phyloP scores from a whole-genome alignment of 2,888 invertebrate genomes.

The Synergus umbraculus region DNA sequence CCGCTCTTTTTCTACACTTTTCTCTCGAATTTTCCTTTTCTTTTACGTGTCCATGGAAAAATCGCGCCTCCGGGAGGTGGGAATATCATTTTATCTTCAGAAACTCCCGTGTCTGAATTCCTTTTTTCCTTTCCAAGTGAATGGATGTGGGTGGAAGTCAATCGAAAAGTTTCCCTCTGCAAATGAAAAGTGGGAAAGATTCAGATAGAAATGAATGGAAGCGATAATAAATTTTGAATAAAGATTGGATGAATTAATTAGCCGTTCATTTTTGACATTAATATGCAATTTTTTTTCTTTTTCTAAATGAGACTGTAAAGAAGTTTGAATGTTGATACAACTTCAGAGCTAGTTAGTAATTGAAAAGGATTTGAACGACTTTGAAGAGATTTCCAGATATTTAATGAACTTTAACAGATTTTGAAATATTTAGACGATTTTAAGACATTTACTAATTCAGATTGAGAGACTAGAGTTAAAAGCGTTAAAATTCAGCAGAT shows the following conservation, averaged over 20 bases:
- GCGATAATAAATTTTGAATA: background rate
- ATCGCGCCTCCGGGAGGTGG: conserved; percentile 35
- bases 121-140: conserved; percentile 7
- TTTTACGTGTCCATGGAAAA: conserved; percentile 31
- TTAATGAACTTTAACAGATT: too few species aligned
- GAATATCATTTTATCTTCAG: conserved; percentile 41
- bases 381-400: too few species aligned
- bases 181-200: background rate
- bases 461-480: too few species aligned
- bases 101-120: background rate
- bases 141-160: conserved; percentile 1
- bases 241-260: too few species aligned
- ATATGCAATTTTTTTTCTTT: too few species aligned
- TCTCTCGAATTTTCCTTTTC: conserved; percentile 26
- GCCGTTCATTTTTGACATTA: too few species aligned
- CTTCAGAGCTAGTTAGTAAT: too few species aligned
- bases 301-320: too few species aligned
- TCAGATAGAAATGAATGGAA: background rate
- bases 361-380: too few species aligned
- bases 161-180: background rate
- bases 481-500: background rate
- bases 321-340: too few species aligned
- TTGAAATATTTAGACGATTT: too few species aligned
- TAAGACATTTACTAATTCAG: too few species aligned
- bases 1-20: background rate